Evolutionary conservation across 2,888 invertebrate genomes (phyloP).

Genomic region (Netelia melanura): DNA sequence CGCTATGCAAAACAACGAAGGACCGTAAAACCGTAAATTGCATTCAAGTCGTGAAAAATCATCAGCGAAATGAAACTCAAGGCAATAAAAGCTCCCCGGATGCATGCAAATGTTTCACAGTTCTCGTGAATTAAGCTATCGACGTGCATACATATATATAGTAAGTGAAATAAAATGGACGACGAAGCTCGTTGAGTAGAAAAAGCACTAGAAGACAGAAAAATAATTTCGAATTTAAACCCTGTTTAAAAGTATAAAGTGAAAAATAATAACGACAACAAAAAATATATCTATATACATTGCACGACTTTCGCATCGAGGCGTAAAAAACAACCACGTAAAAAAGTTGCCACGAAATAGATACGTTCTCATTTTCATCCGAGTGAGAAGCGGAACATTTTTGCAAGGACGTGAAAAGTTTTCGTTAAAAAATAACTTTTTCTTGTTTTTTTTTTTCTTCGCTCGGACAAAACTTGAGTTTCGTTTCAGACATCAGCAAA

Average conservation of each 20-base stretch:
- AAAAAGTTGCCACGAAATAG: neutral
- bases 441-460: neutral
- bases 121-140: neutral
- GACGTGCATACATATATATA: neutral
- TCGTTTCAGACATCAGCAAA: neutral
- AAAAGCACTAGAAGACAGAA: too few species aligned
- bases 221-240: too few species aligned
- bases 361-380: neutral
- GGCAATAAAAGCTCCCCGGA: neutral
- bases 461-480: neutral
- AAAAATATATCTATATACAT: too few species aligned
- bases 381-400: neutral
- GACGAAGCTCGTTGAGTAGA: too few species aligned
- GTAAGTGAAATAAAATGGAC: neutral
- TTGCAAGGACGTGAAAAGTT: neutral
- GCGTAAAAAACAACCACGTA: neutral
- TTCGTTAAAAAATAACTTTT: neutral
- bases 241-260: too few species aligned
- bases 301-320: neutral
- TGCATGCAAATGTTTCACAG: neutral
- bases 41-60: conserved; percentile 21
- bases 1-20: conserved; percentile 1
- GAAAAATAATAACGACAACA: too few species aligned
- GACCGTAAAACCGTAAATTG: conserved; percentile 17
- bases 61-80: neutral